Base-by-base conservation (phyloP, 2,888 invertebrate species). In the Agonopterix heracliana region DNA sequence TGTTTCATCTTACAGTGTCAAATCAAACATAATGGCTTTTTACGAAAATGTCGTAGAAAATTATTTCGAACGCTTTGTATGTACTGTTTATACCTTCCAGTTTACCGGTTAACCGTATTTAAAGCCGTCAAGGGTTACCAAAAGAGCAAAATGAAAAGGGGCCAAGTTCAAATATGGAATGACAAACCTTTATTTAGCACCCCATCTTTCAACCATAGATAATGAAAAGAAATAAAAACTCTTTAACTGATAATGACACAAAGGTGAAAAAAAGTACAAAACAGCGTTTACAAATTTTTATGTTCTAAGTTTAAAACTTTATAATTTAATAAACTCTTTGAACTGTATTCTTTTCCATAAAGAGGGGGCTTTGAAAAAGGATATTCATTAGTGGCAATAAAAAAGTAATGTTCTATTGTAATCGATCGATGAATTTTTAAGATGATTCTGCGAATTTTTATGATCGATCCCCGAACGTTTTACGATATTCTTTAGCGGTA, bases 361-460 rank as follows among this genome's bases (percentile, higher is more conserved):
- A 68, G 54, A 54, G 57, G 68, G 73, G 71, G 66, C 46, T 60
- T 64, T 64, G 53, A 54, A 54, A 70, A 74, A 70, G 64, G 61
- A 71, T 78, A 81, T 84, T 85, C 85, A 86, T 86, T 86, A 85
- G 78, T 61, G 71, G 74, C 61, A 80, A 82, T 85, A 86, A 86
- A 86, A 85, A 83, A 68, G 75, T 83, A 80, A 85, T 81, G 76
- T 62, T 53, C 74, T 64, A 81, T 84, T 84, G 84, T 82, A 71
- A 78, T 78, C 74, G 71, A 77, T 81, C 76, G 77, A 80, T 78
- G 80, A 78, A 78, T 81, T 79, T 79, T 69, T 66, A 67, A 72
- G 81, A 83, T 86, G 86, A 85, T 84, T 75, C 75, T 77, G 84
- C 83, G 71, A 79, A 54, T 74, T 83, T 82, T 80, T 85, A 85